Evolutionary conservation across 2,888 invertebrate genomes (phyloP), one percentile per base, ranked within the genome.

Genomic region (Adela reaumurella): DNA sequence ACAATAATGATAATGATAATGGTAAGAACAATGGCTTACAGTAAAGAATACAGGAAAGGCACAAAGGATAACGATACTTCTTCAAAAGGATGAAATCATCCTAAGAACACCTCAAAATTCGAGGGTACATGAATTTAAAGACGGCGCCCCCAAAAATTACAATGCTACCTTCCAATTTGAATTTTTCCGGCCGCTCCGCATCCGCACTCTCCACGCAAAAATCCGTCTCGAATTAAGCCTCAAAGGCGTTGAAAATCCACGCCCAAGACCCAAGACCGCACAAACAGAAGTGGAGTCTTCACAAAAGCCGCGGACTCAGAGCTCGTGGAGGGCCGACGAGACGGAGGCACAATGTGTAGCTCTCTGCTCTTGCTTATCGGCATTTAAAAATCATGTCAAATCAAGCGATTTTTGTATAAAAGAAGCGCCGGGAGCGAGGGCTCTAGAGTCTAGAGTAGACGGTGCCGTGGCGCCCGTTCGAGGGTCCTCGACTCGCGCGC

Each of bases 361-460:
- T 3, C 16, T 60, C 58, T 62, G 14, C 16, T 60, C 58, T 62
- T 61, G 61, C 63, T 62, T 76, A 76, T 74, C 74, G 62, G 63
- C 62, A 66, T 74, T 74, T 74, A 71, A 74, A 70, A 77, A 77
- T 77, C 76, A 71, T 76, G 77, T 74, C 71, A 74, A 74, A 77
- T 77, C 74, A 76, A 70, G 72, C 72, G 72, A 71, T 74, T 76
- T 74, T 71, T 67, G 67, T 65, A 62, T 63, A 63, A 64, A 70
- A 72, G 66, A 66, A 65, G 19, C 64, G 62, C 55, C 51, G 56
- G 56, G 51, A 8, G 35, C 35, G 35, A 35, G 35, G 14, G 35
- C 35, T 14, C 35, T 35, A 35, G 35, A 35, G 11, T 14, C 35
- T 35, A 35, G 35, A 35, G 11, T 35, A 35, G 35, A 35, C 35